Evolutionary conservation across 2,888 invertebrate genomes (phyloP).

Genomic region (Tachina fera): DNA sequence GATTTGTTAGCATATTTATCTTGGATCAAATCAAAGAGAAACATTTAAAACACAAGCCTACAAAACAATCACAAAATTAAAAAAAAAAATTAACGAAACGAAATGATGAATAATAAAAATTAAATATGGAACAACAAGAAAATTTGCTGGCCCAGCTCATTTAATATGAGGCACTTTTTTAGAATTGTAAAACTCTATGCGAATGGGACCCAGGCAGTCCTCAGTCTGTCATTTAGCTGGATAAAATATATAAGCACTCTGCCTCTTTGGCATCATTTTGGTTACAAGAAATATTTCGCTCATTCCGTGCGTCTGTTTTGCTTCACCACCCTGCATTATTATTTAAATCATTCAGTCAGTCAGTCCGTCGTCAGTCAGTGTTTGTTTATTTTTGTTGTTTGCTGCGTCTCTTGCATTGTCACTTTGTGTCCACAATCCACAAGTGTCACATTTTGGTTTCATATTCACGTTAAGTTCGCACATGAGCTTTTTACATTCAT

Average conservation of each 20-base stretch:
- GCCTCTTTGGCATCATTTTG: slow-evolving; percentile 10
- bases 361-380: not conserved
- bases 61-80: slow-evolving; percentile 43
- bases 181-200: slow-evolving; percentile 4
- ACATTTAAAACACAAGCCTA: slow-evolving; percentile 54
- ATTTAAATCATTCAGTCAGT: slow-evolving; percentile 26
- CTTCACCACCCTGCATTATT: slow-evolving; percentile 10
- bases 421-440: slow-evolving; percentile 62
- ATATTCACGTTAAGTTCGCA: slow-evolving; percentile 1
- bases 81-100: slow-evolving; percentile 10
- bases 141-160: slow-evolving; percentile 31
- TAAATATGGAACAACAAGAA: slow-evolving; percentile 66
- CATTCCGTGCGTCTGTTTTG: not conserved
- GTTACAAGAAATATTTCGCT: slow-evolving; percentile 5
- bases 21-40: slow-evolving; percentile 59
- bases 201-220: not conserved
- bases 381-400: slow-evolving; percentile 37
- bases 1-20: slow-evolving; percentile 71
- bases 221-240: slow-evolving; percentile 32
- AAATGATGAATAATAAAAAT: slow-evolving; percentile 68
- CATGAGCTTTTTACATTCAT: not conserved
- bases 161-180: slow-evolving; percentile 32
- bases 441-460: slow-evolving; percentile 58
- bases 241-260: slow-evolving; percentile 4
- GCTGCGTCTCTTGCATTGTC: slow-evolving; percentile 51